These are phyloP conservation scores for Fundulus diaphanus DNA, from an alignment of 2,797 vertebrate species.

Conservation along the genomic window DNA sequence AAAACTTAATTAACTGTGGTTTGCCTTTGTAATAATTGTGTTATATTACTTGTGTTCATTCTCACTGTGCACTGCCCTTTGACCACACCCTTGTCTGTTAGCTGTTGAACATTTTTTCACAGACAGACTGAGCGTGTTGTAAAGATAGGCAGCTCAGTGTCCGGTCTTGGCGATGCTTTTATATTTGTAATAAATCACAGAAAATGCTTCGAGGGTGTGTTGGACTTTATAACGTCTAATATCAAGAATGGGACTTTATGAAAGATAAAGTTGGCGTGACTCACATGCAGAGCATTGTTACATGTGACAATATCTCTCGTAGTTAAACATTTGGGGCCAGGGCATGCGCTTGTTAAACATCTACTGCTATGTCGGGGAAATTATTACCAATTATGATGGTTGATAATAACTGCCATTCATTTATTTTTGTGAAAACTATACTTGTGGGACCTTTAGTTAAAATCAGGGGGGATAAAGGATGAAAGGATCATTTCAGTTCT, in stretches of 20 bases:
- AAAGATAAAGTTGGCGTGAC: constrained; percentile 6
- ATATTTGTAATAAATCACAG: constrained; percentile 7
- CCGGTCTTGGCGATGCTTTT: constrained; percentile 3
- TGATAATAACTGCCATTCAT: neutral
- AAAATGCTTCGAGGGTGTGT: neutral
- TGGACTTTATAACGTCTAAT: neutral
- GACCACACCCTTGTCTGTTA: neutral
- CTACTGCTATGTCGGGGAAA: neutral
- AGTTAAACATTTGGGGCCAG: neutral
- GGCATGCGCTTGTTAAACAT: neutral
- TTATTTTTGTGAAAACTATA: neutral
- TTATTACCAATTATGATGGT: neutral
- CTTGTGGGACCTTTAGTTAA: constrained; percentile 16
- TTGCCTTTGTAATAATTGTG: no score
- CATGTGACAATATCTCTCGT: neutral
- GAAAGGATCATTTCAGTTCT: constrained; percentile 23
- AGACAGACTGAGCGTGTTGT: neutral
- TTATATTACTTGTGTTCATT: no score
- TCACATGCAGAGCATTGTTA: neutral
- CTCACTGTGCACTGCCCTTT: neutral
- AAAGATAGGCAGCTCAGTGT: constrained; percentile 6
- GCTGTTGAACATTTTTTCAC: neutral
- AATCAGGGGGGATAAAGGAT: constrained; percentile 19
- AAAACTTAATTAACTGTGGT: no score
- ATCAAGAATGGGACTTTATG: neutral